Percentiles rank a stretch among this genome's conserved stretches.
Evolutionary conservation across 2,113 vertebrate genomes (phyloP).

Genomic region (Rousettus leschenaultii): DNA sequence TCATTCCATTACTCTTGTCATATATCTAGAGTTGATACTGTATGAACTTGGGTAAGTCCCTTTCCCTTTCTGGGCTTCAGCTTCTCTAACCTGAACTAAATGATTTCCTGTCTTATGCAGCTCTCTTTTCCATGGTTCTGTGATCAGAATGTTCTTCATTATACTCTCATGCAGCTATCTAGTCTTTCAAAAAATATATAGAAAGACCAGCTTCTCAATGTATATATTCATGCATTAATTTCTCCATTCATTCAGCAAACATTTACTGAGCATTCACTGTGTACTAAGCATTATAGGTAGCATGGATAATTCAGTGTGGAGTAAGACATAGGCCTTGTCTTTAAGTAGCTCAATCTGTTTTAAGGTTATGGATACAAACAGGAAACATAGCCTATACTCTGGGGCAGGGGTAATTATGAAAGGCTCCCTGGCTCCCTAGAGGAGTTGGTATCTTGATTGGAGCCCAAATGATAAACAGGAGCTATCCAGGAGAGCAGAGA

Average conservation of each 20-base stretch:
- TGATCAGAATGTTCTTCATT: background rate
- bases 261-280: background rate
- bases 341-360: background rate
- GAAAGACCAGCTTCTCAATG: background rate
- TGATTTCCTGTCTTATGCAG: background rate
- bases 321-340: background rate
- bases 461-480: background rate
- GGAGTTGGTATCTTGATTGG: background rate
- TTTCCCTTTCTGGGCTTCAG: background rate
- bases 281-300: background rate
- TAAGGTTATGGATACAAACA: background rate
- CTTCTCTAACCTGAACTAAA: background rate
- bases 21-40: background rate
- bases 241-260: constrained; percentile 9
- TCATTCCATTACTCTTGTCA: background rate
- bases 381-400: background rate
- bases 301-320: background rate
- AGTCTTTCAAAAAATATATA: background rate
- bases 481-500: background rate
- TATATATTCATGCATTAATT: background rate
- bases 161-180: background rate
- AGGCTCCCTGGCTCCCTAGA: background rate
- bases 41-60: background rate
- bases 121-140: background rate
- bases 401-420: background rate